Evolutionary conservation across 1,140 invertebrate genomes (phyloP).

Genomic region (Micrasema minimum): DNA sequence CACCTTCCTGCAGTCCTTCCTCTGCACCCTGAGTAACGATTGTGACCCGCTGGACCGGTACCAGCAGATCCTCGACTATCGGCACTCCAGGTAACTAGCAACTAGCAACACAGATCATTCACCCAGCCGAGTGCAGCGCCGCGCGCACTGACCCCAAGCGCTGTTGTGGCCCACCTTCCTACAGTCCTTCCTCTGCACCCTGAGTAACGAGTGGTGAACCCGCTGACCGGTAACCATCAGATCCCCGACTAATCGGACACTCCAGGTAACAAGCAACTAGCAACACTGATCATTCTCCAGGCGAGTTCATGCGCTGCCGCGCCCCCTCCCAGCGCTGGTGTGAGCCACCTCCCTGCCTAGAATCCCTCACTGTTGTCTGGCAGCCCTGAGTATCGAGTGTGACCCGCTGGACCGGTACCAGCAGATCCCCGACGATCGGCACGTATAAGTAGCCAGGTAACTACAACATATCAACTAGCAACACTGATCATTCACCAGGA

Average conservation of each 20-base stretch:
- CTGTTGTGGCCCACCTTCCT: too few species aligned
- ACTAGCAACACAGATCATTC: too few species aligned
- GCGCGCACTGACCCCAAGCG: too few species aligned
- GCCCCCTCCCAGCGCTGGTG: slow-evolving; percentile 70
- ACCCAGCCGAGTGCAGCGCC: too few species aligned
- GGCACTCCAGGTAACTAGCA: slow-evolving; percentile 70
- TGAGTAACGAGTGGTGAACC: too few species aligned
- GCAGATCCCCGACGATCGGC: slow-evolving; percentile 70
- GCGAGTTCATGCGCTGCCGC: slow-evolving; percentile 61
- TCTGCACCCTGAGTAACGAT: slow-evolving; percentile 73
- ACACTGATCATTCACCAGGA: too few species aligned
- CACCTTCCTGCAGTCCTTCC: slow-evolving; percentile 73
- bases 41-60: slow-evolving; percentile 69
- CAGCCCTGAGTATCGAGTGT: slow-evolving; percentile 73
- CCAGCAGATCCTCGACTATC: slow-evolving; percentile 70
- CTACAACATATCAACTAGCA: too few species aligned
- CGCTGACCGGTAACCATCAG: slow-evolving; percentile 70
- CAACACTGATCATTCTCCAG: too few species aligned
- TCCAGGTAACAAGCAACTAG: too few species aligned
- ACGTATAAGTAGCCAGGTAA: slow-evolving; percentile 74
- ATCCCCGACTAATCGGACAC: slow-evolving; percentile 70
- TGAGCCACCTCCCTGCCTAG: slow-evolving; percentile 72
- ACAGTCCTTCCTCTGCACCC: too few species aligned
- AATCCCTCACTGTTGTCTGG: slow-evolving; percentile 76
- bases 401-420: slow-evolving; percentile 67